phyloP scores from a whole-genome alignment of 1,140 invertebrate genomes.

The Zaprionus taronus region DNA sequence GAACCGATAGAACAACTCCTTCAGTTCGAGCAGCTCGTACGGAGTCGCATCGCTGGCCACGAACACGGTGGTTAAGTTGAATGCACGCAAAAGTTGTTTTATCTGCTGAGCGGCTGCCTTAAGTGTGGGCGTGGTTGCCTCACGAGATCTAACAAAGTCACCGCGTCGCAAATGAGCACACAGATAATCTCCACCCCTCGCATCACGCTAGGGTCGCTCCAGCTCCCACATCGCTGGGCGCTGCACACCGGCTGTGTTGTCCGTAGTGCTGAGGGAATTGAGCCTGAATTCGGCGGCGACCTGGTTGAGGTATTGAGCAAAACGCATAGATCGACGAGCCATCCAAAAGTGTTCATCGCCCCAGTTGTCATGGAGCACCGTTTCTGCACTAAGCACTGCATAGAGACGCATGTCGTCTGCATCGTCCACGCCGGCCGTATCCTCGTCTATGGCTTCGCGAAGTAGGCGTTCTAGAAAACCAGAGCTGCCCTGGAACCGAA shows the following conservation, averaged over 20 bases:
- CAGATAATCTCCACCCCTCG: slow-evolving; percentile 91
- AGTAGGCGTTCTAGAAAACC: slow-evolving; percentile 87
- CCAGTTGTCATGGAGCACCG: slow-evolving; percentile 94
- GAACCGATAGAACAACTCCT: slow-evolving; percentile 68
- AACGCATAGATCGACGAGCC: slow-evolving; percentile 95
- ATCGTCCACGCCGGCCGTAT: slow-evolving; percentile 52
- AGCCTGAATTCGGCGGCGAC: slow-evolving; percentile 90
- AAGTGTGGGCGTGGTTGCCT: slow-evolving; percentile 89
- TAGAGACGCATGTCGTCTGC: slow-evolving; percentile 84
- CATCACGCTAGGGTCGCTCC: slow-evolving; percentile 84
- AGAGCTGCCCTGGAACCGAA: slow-evolving; percentile 93
- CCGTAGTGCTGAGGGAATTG: slow-evolving; percentile 87
- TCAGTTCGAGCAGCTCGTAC: slow-evolving; percentile 77
- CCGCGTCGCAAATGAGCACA: slow-evolving; percentile 91
- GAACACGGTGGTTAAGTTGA: slow-evolving; percentile 89
- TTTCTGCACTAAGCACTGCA: slow-evolving; percentile 94
- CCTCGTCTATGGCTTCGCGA: slow-evolving; percentile 59
- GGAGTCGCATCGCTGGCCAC: slow-evolving; percentile 91
- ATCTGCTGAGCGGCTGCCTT: slow-evolving; percentile 90
- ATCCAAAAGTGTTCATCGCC: slow-evolving; percentile 93
- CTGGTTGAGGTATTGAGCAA: slow-evolving; percentile 89
- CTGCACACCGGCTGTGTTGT: slow-evolving; percentile 84
- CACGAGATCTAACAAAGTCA: slow-evolving; percentile 91
- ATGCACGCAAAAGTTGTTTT: slow-evolving; percentile 86
- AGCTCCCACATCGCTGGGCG: slow-evolving; percentile 74